These are phyloP conservation scores for Magallana ariakensis DNA, from an alignment of 1,140 invertebrate genomes.

Conservation along the genomic window DNA sequence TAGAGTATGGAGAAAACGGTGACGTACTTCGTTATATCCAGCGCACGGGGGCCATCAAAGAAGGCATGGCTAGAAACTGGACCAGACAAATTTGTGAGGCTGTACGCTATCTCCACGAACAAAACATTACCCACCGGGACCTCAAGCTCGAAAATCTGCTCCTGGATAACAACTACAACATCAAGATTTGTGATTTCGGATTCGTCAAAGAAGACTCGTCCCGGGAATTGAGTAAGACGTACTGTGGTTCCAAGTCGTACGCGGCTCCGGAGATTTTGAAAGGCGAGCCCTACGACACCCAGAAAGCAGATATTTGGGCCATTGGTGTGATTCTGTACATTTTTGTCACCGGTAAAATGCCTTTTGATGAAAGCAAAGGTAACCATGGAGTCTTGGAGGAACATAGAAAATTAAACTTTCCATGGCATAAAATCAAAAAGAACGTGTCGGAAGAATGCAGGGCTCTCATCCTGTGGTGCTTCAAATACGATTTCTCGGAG, in stretches of 20 bases:
- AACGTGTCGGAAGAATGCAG: constrained; percentile 67
- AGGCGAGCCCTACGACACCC: constrained; percentile 79
- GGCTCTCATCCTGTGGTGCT: constrained; percentile 69
- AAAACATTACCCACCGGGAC: constrained; percentile 92
- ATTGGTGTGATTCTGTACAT: constrained; percentile 80
- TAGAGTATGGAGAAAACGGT: constrained; percentile 76
- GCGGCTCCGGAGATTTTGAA: constrained; percentile 86
- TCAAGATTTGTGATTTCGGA: constrained; percentile 94
- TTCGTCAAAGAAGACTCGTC: constrained; percentile 82
- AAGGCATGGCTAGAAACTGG: constrained; percentile 73
- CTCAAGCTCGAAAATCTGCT: constrained; percentile 94
- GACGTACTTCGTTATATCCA: constrained; percentile 78
- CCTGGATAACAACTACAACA: constrained; percentile 88
- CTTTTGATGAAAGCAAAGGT: constrained; percentile 79
- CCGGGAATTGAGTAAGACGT: constrained; percentile 82
- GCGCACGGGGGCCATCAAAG: constrained; percentile 74
- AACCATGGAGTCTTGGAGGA: constrained; percentile 76
- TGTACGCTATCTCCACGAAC: constrained; percentile 90
- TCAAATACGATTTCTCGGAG: constrained; percentile 66
- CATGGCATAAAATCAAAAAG: constrained; percentile 75
- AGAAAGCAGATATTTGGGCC: constrained; percentile 79
- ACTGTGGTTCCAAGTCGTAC: constrained; percentile 86
- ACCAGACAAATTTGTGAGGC: constrained; percentile 80
- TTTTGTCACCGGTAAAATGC: constrained; percentile 79
- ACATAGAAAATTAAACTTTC: constrained; percentile 74